Evolutionary conservation across 2,888 invertebrate genomes (phyloP).

Genomic region (Trisateles emortualis): DNA sequence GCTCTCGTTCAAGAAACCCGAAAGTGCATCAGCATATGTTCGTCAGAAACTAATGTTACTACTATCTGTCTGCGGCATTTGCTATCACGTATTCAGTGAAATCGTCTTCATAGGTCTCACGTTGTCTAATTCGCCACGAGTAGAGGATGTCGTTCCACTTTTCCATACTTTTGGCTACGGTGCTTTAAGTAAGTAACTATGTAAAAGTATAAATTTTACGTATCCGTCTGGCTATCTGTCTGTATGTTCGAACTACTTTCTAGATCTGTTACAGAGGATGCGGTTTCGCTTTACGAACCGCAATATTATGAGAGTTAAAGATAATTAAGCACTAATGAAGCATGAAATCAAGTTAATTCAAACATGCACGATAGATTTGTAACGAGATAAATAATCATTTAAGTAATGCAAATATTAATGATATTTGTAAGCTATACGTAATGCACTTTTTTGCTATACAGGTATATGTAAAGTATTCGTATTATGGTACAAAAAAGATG

Average conservation of each 20-base stretch:
- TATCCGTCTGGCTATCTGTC: constrained; percentile 33
- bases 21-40: constrained; percentile 51
- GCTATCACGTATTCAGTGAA: constrained; percentile 79
- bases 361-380: not conserved
- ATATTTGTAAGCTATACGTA: not conserved
- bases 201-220: constrained; percentile 35
- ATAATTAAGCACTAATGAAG: constrained; percentile 32
- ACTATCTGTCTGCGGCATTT: constrained; percentile 66
- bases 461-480: constrained; percentile 74
- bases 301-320: constrained; percentile 28
- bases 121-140: constrained; percentile 74
- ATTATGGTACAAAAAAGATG: constrained; percentile 76
- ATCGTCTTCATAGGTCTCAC: constrained; percentile 73
- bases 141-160: constrained; percentile 80
- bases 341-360: constrained; percentile 14
- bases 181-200: constrained; percentile 72
- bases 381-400: not conserved
- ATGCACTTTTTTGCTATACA: constrained; percentile 32
- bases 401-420: too few species aligned
- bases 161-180: constrained; percentile 82
- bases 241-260: constrained; percentile 34
- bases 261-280: constrained; percentile 37
- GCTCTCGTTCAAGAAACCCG: constrained; percentile 65
- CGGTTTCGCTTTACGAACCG: constrained; percentile 27
- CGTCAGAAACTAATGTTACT: constrained; percentile 67